Evolutionary conservation across 2,888 invertebrate genomes (phyloP).

Genomic region (Dioctria linearis): DNA sequence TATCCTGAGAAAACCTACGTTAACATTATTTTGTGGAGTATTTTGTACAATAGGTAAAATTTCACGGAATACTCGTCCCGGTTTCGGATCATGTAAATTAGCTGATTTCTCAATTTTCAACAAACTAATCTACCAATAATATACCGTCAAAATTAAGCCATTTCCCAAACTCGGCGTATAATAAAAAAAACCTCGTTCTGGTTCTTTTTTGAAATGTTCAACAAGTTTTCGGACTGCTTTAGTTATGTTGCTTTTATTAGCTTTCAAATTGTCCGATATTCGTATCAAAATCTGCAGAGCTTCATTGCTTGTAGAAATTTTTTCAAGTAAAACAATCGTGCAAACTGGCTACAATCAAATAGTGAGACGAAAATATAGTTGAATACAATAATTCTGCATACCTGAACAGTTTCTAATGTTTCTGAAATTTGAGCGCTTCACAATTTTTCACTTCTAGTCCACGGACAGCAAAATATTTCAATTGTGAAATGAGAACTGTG

Average conservation of each 20-base stretch:
- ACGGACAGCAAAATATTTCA: too few relatives aligned
- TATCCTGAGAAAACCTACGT: conserved; percentile 71
- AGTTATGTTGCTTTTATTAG: conserved; percentile 73
- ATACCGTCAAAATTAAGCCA: conserved; percentile 51
- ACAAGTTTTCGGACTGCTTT: conserved; percentile 81
- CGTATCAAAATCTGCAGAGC: conserved; percentile 79
- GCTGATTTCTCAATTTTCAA: conserved; percentile 68
- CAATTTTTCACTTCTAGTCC: too few relatives aligned
- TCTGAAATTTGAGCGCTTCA: conserved; percentile 24
- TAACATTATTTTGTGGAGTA: conserved; percentile 79
- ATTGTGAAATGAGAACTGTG: too few relatives aligned
- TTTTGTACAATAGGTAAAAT: conserved; percentile 83
- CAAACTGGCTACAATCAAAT: too few relatives aligned
- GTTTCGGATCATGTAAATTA: conserved; percentile 85
- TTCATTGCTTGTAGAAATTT: conserved; percentile 81
- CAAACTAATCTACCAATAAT: conserved; percentile 65
- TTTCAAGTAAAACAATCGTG: conserved; percentile 82
- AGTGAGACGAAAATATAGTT: too few relatives aligned
- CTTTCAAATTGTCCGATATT: conserved; percentile 81
- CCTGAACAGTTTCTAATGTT: conserved; percentile 3
- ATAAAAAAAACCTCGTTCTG: conserved; percentile 82
- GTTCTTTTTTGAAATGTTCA: conserved; percentile 83
- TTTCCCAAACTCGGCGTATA: conserved; percentile 78
- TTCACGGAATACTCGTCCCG: conserved; percentile 84
- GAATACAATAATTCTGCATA: too few relatives aligned